Conservation (phyloP, 2,113 vertebrate species). For the Sinocyclocheilus maitianheensis region DNA sequence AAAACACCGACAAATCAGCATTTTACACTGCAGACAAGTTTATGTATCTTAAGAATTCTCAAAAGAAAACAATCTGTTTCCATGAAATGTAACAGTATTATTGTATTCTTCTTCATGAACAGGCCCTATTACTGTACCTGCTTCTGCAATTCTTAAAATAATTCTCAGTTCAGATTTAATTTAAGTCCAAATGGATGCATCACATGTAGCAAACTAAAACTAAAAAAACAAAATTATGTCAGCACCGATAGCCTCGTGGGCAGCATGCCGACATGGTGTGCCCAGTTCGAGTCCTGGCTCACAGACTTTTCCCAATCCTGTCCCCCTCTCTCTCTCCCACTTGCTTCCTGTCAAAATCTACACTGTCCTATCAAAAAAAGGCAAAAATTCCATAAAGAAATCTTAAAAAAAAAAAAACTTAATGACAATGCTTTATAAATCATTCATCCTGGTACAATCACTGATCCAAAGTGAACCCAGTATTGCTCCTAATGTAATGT, state of each 20-base stretch:
- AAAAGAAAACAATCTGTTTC: not conserved
- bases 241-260: too few species aligned
- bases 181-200: not conserved
- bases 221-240: too few species aligned
- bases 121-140: not conserved
- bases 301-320: too few species aligned
- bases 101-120: slow-evolving; percentile 15
- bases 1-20: not conserved
- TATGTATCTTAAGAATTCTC: not conserved
- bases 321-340: too few species aligned
- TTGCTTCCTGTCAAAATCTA: too few species aligned
- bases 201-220: not conserved
- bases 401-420: not conserved
- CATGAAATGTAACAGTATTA: not conserved
- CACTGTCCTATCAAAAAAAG: too few species aligned
- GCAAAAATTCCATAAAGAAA: too few species aligned
- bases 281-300: too few species aligned
- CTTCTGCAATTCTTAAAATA: not conserved
- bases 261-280: too few species aligned
- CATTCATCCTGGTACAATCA: not conserved
- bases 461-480: not conserved
- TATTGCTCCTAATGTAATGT: slow-evolving; percentile 22
- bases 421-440: not conserved
- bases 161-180: not conserved
- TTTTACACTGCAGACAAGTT: slow-evolving; percentile 5